These are phyloP conservation scores for Propsilocerus akamusi DNA, from an alignment of 1,140 invertebrate species.

Conservation along the genomic window DNA sequence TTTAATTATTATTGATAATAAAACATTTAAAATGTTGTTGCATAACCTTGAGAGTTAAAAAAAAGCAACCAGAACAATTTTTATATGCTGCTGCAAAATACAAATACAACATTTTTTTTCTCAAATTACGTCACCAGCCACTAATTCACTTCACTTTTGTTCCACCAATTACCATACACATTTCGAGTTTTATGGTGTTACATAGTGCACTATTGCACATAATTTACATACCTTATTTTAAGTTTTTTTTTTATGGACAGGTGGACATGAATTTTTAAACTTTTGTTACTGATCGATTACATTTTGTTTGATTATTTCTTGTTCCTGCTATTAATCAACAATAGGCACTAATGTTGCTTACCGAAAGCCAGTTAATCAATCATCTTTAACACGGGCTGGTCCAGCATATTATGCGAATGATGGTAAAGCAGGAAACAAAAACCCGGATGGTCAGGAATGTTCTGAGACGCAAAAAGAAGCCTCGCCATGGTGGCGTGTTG, in stretches of 20 bases:
- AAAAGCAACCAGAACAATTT: too few relatives aligned
- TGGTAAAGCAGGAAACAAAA: constrained; percentile 51
- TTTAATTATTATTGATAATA: too few relatives aligned
- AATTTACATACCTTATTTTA: not conserved
- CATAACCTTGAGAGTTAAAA: too few relatives aligned
- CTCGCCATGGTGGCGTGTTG: constrained; percentile 83
- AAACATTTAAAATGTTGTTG: too few relatives aligned
- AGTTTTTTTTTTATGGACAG: not conserved
- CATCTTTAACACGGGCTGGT: constrained; percentile 66
- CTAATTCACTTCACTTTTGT: too few relatives aligned
- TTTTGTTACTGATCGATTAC: constrained; percentile 6
- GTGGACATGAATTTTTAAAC: not conserved
- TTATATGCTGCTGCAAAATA: too few relatives aligned
- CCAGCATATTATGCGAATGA: constrained; percentile 68
- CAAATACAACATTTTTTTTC: too few relatives aligned
- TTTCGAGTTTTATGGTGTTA: too few relatives aligned
- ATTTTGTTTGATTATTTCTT: not conserved
- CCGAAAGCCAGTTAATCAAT: constrained; percentile 74
- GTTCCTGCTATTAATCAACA: constrained; percentile 7
- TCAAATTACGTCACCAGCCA: too few relatives aligned
- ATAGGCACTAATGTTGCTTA: constrained; percentile 73
- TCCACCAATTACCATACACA: too few relatives aligned
- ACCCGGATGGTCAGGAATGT: constrained; percentile 71
- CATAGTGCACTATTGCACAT: too few relatives aligned
- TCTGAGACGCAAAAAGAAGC: constrained; percentile 74